These are phyloP conservation scores for Drosophila persimilis DNA, from an alignment of 1,140 invertebrate species.

Conservation along the genomic window DNA sequence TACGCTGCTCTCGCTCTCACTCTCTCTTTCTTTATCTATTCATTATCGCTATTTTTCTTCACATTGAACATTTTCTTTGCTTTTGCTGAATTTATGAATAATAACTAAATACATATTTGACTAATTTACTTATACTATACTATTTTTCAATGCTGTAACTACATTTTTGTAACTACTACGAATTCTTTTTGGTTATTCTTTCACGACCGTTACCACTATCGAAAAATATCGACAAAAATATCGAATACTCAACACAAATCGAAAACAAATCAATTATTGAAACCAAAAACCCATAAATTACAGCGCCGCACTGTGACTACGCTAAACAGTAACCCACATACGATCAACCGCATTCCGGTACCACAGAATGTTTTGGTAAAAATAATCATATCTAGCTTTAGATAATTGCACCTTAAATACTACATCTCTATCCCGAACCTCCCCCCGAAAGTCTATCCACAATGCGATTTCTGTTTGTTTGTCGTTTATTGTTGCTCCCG, in stretches of 20 bases:
- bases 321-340: constrained; percentile 83
- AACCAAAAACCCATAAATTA: constrained; percentile 73
- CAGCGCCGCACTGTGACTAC: constrained; percentile 83
- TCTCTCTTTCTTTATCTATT: constrained; percentile 7
- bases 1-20: constrained; percentile 1
- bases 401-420: constrained; percentile 29
- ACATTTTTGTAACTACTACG: constrained; percentile 70
- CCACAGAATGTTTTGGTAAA: constrained; percentile 83
- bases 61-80: constrained; percentile 10
- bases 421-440: constrained; percentile 2
- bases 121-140: constrained; percentile 21
- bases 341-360: constrained; percentile 83
- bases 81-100: constrained; percentile 30
- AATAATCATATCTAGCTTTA: constrained; percentile 73
- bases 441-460: background rate
- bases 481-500: constrained; percentile 30
- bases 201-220: constrained; percentile 62
- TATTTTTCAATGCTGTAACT: constrained; percentile 61
- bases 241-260: constrained; percentile 49
- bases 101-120: constrained; percentile 40
- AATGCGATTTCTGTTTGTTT: constrained; percentile 21
- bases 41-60: constrained; percentile 14
- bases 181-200: constrained; percentile 69
- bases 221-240: constrained; percentile 34
- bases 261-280: constrained; percentile 50